Base-by-base conservation (phyloP, 1,140 invertebrate genomes). In the Hesperophylax magnus region DNA sequence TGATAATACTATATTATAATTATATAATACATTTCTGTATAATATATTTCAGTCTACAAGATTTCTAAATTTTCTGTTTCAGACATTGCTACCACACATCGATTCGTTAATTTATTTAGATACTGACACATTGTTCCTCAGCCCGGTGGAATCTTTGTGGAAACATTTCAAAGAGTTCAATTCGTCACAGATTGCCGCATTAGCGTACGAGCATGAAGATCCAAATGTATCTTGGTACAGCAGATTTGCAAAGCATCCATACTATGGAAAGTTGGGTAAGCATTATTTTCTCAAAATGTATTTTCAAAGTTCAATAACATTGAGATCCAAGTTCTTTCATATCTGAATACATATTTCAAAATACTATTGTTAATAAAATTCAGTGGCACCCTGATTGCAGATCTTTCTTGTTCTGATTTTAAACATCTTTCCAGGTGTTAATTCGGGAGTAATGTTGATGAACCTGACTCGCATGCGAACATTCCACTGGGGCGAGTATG, bases 381-480 rank as follows among this genome's bases (percentile, higher is more conserved):
- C 27, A n/a, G n/a, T 72, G 24, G 24, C 53, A 54, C n/a, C n/a
- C 2, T 17, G 8, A n/a, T 8, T 56, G 18, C 17, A 56, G 17
- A 56, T 56, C 18, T 56, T n/a, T 56, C 18, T 7, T 56, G 18
- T n/a, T 58, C 54, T 58, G 20, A 58, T 58, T 58, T 18, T 18
- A 58, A n/a, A 58, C 54, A 20, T 58, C 54, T 84, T 91, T 91
- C 54, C 85, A 93, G 97, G 98, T 82, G 93, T 98, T 0, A 98
- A 99, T 90, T 98, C 97, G 56, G 98, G 98, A 65, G 97, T 99
- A 0, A 98, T 98, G 97, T 87, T 98, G 27, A 98, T 98, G 97
- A 98, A 99, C 89, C 91, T 99, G 24, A 98, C 97, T 1, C 92
- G 96, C 85, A 96, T 99, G 95, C 90, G 97, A 84, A 86, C 92